A percentile compares a stretch with the other conserved stretches of the same genome.
Evolutionary conservation across 2,113 vertebrate genomes (phyloP).

Genomic region (Ahaetulla prasina): DNA sequence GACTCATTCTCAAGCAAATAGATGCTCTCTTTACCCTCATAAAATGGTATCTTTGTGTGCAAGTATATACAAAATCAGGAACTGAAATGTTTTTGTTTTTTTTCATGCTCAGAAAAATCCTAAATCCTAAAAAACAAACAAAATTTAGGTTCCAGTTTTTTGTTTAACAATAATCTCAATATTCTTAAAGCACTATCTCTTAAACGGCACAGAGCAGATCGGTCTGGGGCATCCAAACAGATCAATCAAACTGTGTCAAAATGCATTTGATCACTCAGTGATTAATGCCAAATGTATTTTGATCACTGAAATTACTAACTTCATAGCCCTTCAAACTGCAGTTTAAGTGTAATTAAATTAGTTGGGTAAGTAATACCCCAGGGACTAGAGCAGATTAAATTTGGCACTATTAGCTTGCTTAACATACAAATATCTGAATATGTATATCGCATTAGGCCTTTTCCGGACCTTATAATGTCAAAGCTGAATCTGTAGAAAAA

Average conservation of each 20-base stretch:
- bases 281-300: slow-evolving; percentile 27
- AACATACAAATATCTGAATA: slow-evolving; percentile 28
- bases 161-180: neutral
- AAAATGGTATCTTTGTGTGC: neutral
- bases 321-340: slow-evolving; percentile 37
- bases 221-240: slow-evolving; percentile 23
- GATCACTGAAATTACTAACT: slow-evolving; percentile 35
- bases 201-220: neutral
- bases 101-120: neutral
- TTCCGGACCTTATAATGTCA: neutral
- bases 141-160: neutral
- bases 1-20: neutral
- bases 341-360: slow-evolving; percentile 49
- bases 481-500: neutral
- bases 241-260: slow-evolving; percentile 40
- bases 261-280: slow-evolving; percentile 12
- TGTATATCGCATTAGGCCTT: slow-evolving; percentile 1
- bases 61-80: neutral
- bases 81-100: neutral
- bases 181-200: slow-evolving; percentile 1
- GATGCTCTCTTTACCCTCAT: neutral
- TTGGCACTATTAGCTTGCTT: slow-evolving; percentile 35
- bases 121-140: neutral
- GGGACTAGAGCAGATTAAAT: slow-evolving; percentile 34
- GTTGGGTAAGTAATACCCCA: slow-evolving; percentile 7